Conservation (phyloP, 2,797 vertebrate genomes). For the Aulostomus chinensis region DNA sequence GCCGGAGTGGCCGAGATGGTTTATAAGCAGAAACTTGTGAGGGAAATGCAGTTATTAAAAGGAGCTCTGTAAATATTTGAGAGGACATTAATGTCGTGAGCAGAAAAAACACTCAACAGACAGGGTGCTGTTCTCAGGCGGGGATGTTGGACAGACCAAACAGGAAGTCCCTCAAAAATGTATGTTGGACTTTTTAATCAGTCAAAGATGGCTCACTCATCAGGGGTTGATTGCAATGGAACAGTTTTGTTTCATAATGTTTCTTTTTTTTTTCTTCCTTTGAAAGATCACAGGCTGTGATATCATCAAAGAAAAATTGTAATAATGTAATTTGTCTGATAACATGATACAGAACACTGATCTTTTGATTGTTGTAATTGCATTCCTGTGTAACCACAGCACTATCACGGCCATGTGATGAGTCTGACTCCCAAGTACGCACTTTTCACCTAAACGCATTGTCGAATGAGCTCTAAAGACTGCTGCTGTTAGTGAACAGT, state of each 20-base stretch:
- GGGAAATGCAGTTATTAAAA: constrained; percentile 75
- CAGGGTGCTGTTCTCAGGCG: constrained; percentile 46
- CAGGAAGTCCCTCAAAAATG: constrained; percentile 22
- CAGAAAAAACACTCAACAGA: constrained; percentile 54
- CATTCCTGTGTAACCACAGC: constrained; percentile 40
- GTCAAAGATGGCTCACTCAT: constrained; percentile 71
- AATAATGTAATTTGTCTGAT: constrained; percentile 59
- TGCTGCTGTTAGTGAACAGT: no score
- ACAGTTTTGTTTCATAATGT: constrained; percentile 68
- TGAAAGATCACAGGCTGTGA: constrained; percentile 61
- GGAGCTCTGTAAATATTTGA: constrained; percentile 66
- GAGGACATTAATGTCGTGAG: constrained; percentile 48
- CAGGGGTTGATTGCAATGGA: constrained; percentile 70
- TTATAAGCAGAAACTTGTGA: constrained; percentile 24
- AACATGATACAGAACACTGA: constrained; percentile 56
- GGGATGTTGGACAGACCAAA: constrained; percentile 52
- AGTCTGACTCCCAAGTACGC: constrained; percentile 34
- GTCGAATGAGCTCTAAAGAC: no score
- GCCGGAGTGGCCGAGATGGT: constrained; percentile 27
- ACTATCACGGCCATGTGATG: constrained; percentile 47
- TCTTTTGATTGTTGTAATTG: constrained; percentile 62
- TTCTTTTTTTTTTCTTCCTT: constrained; percentile 56
- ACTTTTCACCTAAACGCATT: constrained; percentile 49
- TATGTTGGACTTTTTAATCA: constrained; percentile 80
- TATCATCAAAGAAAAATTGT: constrained; percentile 67